Base-by-base conservation (phyloP, 2,888 invertebrate species). In the Glaucopsyche alexis region DNA sequence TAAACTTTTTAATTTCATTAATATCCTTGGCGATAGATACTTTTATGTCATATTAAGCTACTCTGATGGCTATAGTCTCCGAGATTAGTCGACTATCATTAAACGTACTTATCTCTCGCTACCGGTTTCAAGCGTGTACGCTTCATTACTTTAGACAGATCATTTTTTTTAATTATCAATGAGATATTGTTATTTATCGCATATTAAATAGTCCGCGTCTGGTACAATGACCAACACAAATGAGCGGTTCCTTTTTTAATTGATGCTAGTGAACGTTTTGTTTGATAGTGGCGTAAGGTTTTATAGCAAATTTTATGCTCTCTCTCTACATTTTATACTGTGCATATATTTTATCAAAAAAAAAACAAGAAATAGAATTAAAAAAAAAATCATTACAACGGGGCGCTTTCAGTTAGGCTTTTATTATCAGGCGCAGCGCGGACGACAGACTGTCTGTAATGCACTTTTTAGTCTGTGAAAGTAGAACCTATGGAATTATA, bases 71-170 rank as follows among this genome's bases (percentile, higher is more conserved):
- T 60, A n/a, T n/a, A 60, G 60, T 38, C 60, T 38, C 60, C 60
- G 29, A 29, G 29, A 60, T 60, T 29, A 60, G 60, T 60, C 60
- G 60, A 60, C 60, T 60, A 60, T 60, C 38, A 60, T 60, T 60
- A 38, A 60, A 60, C 60, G 60, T 60, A 60, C 72, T 72, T 72
- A 72, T 85, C 79, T 75, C 77, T 77, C 73, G 86, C 89, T 90
- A 90, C 89, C 88, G 88, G 89, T 89, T 87, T 80, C 79, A 78
- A 78, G 73, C 73, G 73, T 72, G 74, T 76, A 76, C 76, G 77
- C 75, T 77, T 79, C 79, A 78, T 79, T 80, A 78, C 76, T 77
- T 75, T 75, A 74, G 78, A 79, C 78, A 75, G 78, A 78, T 79
- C 77, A 79, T 80, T 80, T 79, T 80, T 79, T 80, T 79, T 78